Evolutionary conservation across 37 sponge, comb jelly and placozoan genomes (phyloP), one percentile per base, ranked within the genome.

Genomic region (Geodia barretti): DNA sequence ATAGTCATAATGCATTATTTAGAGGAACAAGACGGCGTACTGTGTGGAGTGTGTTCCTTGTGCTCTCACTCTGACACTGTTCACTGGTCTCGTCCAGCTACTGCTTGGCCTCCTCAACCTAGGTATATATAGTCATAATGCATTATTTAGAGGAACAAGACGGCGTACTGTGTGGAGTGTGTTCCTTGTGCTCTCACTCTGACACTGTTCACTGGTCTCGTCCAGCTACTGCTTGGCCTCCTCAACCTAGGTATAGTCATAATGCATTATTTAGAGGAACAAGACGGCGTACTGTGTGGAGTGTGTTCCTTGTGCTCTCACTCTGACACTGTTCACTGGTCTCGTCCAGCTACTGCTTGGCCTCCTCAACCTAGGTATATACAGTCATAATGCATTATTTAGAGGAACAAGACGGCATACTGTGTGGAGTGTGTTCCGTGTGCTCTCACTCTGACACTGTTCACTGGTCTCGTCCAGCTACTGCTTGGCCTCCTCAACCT

Each of bases 231-330:
- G 21, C 60, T 95, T 75, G 96, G 96, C 23, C 29, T 95, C 1
- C 74, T 95, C 2, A 89, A 95, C 62, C 77, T 95, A 29, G 96
- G 97, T 92, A n/a, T n/a, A n/a, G n/a, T n/a, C n/a, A n/a, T n/a
- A n/a, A n/a, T n/a, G n/a, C n/a, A n/a, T n/a, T n/a, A n/a, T n/a
- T n/a, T n/a, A n/a, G n/a, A n/a, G n/a, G n/a, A 31, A 28, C 11
- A 24, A 69, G 2, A 36, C 31, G 36, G 70, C 68, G 39, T 24
- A 29, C 0, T 54, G 60, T 39, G 72, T 76, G 3, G 68, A 42
- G 21, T 43, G 79, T 24, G 81, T 87, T 17, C 29, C 67, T 23
- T 95, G 89, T 79, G 92, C 93, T 47, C 40, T 86, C 0, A 68
- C 89, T 1, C 81, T 98, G 36, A 88, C 92, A 0, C 75, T 98